Percentiles rank a stretch among this genome's conserved stretches.
Conservation (phyloP, 2,888 invertebrate genomes). For the Eristalis tenax region DNA sequence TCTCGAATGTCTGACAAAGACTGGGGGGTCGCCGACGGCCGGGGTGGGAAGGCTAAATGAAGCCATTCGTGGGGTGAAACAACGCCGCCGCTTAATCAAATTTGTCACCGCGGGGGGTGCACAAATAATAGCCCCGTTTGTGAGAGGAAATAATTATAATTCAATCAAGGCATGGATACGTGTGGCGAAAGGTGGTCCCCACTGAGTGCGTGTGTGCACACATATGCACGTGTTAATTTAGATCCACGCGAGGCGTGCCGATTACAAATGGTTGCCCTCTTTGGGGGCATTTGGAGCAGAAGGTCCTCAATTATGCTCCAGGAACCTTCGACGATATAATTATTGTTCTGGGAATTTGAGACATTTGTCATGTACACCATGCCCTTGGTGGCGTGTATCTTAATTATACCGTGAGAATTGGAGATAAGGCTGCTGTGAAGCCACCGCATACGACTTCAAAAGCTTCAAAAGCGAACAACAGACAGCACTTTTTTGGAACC, state of each 20-base stretch:
- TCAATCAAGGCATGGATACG: not conserved
- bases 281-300: not conserved
- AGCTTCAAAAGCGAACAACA: no score
- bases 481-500: no score
- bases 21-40: not conserved
- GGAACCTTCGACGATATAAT: not conserved
- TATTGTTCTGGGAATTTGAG: not conserved
- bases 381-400: no score
- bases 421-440: no score
- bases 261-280: not conserved
- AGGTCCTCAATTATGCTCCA: not conserved
- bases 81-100: not conserved
- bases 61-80: not conserved
- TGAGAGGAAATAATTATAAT: not conserved
- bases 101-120: not conserved
- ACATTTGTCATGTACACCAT: no score
- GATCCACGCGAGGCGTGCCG: not conserved
- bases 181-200: not conserved
- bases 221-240: not conserved
- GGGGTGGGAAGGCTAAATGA: not conserved
- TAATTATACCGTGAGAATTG: no score
- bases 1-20: not conserved
- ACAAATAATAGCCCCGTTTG: not conserved
- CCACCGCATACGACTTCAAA: no score
- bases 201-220: not conserved